Conservation (phyloP, 2,888 invertebrate genomes). For the Xestia ashworthii region DNA sequence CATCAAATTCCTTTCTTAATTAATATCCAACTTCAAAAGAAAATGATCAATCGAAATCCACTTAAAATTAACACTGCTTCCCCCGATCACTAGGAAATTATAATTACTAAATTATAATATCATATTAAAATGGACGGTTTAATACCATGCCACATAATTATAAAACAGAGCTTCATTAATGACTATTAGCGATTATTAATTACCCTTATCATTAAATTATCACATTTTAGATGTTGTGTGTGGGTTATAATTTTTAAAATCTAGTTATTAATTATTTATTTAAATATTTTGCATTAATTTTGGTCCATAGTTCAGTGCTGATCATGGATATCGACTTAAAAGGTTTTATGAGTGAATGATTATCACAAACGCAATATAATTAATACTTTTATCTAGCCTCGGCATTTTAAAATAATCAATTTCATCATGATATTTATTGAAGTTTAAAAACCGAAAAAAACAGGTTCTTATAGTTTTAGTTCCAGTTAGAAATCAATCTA, state of each 20-base stretch:
- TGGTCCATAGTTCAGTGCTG: neutral
- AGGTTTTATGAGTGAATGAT: neutral
- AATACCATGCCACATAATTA: conserved; percentile 24
- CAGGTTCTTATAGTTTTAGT: neutral
- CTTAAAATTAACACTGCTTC: conserved; percentile 22
- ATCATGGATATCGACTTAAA: neutral
- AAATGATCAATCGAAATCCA: neutral
- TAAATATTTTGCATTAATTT: conserved; percentile 14
- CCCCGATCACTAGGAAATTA: conserved; percentile 18
- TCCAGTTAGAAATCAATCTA: neutral
- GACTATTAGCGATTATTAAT: conserved; percentile 21
- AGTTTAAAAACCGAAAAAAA: neutral
- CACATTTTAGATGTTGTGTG: conserved; percentile 6
- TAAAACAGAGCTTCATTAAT: conserved; percentile 8
- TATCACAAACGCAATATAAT: neutral
- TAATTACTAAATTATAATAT: conserved; percentile 26
- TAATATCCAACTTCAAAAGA: neutral
- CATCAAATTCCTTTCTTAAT: neutral
- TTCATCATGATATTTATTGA: too few relatives aligned
- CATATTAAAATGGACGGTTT: conserved; percentile 16
- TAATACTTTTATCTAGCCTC: too few relatives aligned
- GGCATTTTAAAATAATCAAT: neutral
- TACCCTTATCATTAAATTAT: conserved; percentile 36
- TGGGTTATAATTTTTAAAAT: conserved; percentile 5
- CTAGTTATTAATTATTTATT: conserved; percentile 16